These are phyloP conservation scores for Chesias legatella DNA, from an alignment of 2,888 invertebrate genomes.

Conservation along the genomic window DNA sequence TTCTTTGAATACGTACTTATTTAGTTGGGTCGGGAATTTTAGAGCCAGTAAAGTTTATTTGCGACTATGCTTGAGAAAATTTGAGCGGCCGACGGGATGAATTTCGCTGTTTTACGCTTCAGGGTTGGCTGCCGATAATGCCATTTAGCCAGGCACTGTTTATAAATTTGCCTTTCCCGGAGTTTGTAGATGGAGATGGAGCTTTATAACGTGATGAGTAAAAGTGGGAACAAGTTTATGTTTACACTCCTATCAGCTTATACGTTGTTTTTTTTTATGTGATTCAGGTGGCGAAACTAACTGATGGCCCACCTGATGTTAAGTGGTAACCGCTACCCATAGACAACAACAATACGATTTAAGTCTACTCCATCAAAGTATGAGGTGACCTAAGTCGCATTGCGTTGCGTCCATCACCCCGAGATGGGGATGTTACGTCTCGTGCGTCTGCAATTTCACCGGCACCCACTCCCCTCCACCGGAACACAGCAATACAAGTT, in stretches of 20 bases:
- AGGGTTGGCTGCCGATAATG: constrained; percentile 24
- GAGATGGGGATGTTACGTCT: too few relatives aligned
- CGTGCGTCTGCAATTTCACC: too few relatives aligned
- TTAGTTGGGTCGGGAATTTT: constrained; percentile 69
- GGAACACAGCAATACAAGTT: too few relatives aligned
- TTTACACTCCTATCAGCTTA: not conserved
- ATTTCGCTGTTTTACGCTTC: constrained; percentile 29
- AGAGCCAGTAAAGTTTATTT: constrained; percentile 72
- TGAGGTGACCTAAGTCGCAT: too few relatives aligned
- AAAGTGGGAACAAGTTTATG: not conserved
- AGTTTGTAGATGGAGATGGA: not conserved
- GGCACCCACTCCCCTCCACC: too few relatives aligned
- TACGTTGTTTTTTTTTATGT: too few relatives aligned
- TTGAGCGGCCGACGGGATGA: constrained; percentile 36
- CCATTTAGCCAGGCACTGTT: constrained; percentile 19
- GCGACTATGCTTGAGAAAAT: constrained; percentile 48
- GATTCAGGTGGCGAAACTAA: too few relatives aligned
- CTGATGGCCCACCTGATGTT: too few relatives aligned
- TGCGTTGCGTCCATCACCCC: too few relatives aligned
- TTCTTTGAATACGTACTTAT: constrained; percentile 70
- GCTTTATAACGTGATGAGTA: constrained; percentile 3
- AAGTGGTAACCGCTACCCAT: too few relatives aligned
- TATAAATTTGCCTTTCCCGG: constrained; percentile 10
- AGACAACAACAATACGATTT: too few relatives aligned
- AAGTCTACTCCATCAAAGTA: too few relatives aligned